Base-by-base conservation (phyloP, 2,888 invertebrate species). In the Volucella bombylans region DNA sequence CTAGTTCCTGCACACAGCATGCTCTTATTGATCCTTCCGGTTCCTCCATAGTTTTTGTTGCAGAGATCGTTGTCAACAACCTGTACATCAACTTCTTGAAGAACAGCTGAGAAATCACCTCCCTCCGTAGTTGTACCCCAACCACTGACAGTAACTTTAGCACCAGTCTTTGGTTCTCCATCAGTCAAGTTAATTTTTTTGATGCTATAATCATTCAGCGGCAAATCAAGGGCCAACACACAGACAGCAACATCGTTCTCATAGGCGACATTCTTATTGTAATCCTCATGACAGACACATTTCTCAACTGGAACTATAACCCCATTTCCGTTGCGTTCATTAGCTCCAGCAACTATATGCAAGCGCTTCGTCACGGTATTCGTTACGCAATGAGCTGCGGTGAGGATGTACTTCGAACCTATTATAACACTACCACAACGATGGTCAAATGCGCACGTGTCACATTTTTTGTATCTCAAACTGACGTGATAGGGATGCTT, bases 191-290 rank as follows among this genome's bases (percentile, higher is more conserved):
- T 78, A 18, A 94, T 92, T 0, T 92, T 90, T 38, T 91, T 90
- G 0, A 93, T 91, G 0, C 87, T 31, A 6, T 31, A 31, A 31
- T 6, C 31, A 31, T 88, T 0, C 90, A 88, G 55, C 88, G 91
- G 73, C 92, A 93, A 4, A 87, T 87, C 57, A 94, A 88, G 0
- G 92, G 90, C 83, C 2, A 94, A 90, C 89, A 93, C 93, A 10
- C 1, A 94, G 86, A 0, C 94, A 31, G 31, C 94, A 4, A 94
- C 90, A 73, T 94, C 94, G 83, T 92, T 93, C 73, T 94, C 93
- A 91, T 6, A 6, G 6, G 31, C 31, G 6, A 31, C 31, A 31
- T 6, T 31, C 31, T 31, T 31, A 31, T 4, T 1, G 31, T 31
- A 31, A 31, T 31, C 31, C 31, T 31, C 31, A 6, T 31, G 31